Conservation (phyloP, 2,797 vertebrate species). For the Lacerta bilineata region DNA sequence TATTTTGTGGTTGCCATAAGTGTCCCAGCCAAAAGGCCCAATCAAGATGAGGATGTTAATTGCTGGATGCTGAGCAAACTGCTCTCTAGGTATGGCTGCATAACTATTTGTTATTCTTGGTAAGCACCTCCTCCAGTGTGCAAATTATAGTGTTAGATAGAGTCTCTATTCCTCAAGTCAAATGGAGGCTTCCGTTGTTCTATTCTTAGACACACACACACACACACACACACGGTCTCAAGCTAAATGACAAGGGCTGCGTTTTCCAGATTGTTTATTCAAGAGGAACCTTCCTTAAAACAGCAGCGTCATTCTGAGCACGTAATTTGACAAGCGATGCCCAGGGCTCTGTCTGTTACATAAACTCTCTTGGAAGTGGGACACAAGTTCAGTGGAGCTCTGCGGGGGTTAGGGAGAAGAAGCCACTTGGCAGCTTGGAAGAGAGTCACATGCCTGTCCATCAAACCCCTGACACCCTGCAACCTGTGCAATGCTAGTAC, state of each 20-base stretch:
- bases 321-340: not conserved
- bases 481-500: not conserved
- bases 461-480: not conserved
- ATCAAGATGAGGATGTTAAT: not conserved
- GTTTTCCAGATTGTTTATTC: not conserved
- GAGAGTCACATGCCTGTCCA: not conserved
- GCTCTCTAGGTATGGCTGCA: not conserved
- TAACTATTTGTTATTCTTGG: not conserved
- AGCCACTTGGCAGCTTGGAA: not conserved
- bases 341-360: not conserved
- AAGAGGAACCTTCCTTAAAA: not conserved
- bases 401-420: too few species aligned
- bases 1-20: not conserved
- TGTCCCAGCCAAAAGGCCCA: not conserved
- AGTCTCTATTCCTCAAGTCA: slow-evolving; percentile 2
- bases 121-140: not conserved
- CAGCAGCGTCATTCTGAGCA: not conserved
- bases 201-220: not conserved
- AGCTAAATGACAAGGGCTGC: not conserved
- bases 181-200: not conserved
- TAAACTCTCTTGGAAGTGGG: not conserved
- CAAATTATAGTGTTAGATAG: not conserved
- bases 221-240: not conserved
- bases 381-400: not conserved
- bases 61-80: not conserved